Conservation (phyloP, 2,888 invertebrate genomes). For the Mesoligia furuncula region DNA sequence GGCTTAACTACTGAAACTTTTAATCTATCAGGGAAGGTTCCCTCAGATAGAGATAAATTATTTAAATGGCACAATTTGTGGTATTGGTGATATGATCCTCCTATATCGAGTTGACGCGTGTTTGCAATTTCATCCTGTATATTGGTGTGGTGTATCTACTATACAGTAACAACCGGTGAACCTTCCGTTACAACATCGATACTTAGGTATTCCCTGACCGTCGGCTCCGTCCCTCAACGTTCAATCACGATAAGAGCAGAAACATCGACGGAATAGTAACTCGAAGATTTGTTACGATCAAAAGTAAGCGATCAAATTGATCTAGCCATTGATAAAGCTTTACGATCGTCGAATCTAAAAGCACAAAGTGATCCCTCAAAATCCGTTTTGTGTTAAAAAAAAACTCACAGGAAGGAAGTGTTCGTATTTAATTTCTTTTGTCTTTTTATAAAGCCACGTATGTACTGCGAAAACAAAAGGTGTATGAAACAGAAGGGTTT, state of each 20-base stretch:
- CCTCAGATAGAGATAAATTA: no score
- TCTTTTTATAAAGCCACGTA: conserved; percentile 35
- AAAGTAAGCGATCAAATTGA: conserved; percentile 50
- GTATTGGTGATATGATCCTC: no score
- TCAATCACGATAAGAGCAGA: conserved; percentile 53
- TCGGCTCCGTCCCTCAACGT: conserved; percentile 38
- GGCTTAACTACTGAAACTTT: no score
- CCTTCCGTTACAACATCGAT: conserved; percentile 7
- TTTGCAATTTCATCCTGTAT: conserved; percentile 8
- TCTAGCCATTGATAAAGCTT: conserved; percentile 29
- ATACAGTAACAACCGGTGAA: conserved; percentile 5
- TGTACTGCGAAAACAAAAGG: conserved; percentile 24
- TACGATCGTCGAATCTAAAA: conserved; percentile 17
- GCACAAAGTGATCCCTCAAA: conserved; percentile 21
- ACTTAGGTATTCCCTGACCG: conserved; percentile 49
- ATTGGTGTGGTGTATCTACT: not conserved
- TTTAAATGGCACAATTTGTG: no score
- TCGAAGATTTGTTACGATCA: conserved; percentile 41
- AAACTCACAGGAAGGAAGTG: conserved; percentile 20
- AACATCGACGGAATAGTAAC: conserved; percentile 57
- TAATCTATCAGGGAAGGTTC: no score
- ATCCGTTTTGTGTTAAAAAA: conserved; percentile 18
- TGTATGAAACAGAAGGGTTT: conserved; percentile 48
- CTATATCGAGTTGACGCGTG: not conserved
- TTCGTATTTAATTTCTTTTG: conserved; percentile 40